A percentile compares a stretch with the other conserved stretches of the same genome.
Conservation (phyloP, 2,113 vertebrate genomes). For the Poeciliopsis turrubarensis region DNA sequence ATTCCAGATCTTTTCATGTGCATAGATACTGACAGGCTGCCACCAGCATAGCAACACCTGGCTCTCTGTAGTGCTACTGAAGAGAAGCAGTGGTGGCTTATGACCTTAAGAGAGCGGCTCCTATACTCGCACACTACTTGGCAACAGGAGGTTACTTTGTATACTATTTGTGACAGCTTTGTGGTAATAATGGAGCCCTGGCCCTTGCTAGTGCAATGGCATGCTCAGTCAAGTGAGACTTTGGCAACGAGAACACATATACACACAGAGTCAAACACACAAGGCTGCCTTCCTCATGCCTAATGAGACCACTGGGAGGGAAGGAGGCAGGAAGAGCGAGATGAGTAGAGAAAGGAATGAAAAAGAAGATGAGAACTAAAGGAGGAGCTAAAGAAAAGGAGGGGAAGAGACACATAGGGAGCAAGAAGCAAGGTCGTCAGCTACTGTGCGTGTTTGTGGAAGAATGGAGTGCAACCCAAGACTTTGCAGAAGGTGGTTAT, state of each 20-base stretch:
- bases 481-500: constrained; percentile 54
- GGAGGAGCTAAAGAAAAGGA: constrained; percentile 19
- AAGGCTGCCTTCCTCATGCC: constrained; percentile 57
- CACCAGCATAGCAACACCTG: constrained; percentile 17
- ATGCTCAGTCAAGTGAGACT: constrained; percentile 77
- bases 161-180: constrained; percentile 76
- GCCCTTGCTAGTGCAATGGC: constrained; percentile 68
- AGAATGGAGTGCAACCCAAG: constrained; percentile 31
- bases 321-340: constrained; percentile 52
- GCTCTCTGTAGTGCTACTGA: not conserved
- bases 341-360: constrained; percentile 24
- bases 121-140: constrained; percentile 48
- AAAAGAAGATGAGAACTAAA: constrained; percentile 33
- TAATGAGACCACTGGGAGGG: constrained; percentile 75
- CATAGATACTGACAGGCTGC: constrained; percentile 3
- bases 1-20: not conserved
- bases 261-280: constrained; percentile 38
- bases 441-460: not conserved
- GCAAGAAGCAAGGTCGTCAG: constrained; percentile 14
- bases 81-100: constrained; percentile 16
- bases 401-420: constrained; percentile 27
- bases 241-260: constrained; percentile 57
- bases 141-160: constrained; percentile 71
- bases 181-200: constrained; percentile 75
- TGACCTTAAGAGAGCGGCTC: constrained; percentile 43